Percentiles rank a stretch among this genome's conserved stretches.
phyloP scores from a whole-genome alignment of 2,888 invertebrate species.

The Brachypterus glaber region DNA sequence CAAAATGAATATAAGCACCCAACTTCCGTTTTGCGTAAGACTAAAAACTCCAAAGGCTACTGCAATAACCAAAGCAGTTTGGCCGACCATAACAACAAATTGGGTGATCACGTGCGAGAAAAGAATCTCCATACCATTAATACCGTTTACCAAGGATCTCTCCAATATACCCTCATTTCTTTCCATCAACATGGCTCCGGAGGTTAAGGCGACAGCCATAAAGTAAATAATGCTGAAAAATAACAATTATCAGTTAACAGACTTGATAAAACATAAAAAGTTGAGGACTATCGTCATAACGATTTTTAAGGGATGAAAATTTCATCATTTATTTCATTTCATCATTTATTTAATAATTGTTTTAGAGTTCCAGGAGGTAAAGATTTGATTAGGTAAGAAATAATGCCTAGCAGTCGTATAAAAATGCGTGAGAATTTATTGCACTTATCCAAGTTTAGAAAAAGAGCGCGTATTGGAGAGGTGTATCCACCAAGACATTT shows the following conservation, averaged over 20 bases:
- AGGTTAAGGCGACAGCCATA: constrained; percentile 85
- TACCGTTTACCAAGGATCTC: constrained; percentile 78
- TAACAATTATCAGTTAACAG: neutral
- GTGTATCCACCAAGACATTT: too few relatives aligned
- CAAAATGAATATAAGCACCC: constrained; percentile 63
- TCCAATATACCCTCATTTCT: constrained; percentile 85
- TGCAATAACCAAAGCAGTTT: constrained; percentile 67
- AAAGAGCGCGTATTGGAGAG: too few relatives aligned
- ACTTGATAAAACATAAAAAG: too few relatives aligned
- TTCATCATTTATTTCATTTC: constrained; percentile 6
- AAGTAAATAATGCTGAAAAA: constrained; percentile 77
- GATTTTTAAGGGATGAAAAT: constrained; percentile 4
- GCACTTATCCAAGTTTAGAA: too few relatives aligned
- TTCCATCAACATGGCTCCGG: constrained; percentile 81
- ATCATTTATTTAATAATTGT: neutral
- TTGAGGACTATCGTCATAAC: too few relatives aligned
- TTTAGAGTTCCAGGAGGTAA: too few relatives aligned
- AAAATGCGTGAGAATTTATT: too few relatives aligned
- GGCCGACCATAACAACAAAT: constrained; percentile 77
- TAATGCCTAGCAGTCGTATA: too few relatives aligned
- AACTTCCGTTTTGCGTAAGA: constrained; percentile 66
- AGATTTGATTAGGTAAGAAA: too few relatives aligned
- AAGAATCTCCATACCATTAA: constrained; percentile 71
- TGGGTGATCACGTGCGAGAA: constrained; percentile 82
- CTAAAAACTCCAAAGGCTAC: constrained; percentile 70